These are phyloP conservation scores for Osmoderma eremita DNA, from an alignment of 2,888 invertebrate genomes.

Conservation along the genomic window DNA sequence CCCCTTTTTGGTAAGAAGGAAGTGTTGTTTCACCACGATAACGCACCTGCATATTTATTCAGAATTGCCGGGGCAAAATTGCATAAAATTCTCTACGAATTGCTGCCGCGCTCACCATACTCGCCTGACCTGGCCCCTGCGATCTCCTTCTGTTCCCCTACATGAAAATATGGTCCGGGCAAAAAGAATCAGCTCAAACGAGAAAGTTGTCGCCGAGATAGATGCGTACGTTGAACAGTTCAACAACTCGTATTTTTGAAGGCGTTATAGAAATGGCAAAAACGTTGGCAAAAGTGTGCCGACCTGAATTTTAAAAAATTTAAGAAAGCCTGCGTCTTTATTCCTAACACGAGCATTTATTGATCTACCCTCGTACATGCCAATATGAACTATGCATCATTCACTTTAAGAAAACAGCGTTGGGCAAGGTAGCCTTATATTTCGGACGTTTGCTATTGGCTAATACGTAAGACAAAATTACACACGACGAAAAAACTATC, in stretches of 20 bases:
- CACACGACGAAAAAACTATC: too few relatives aligned
- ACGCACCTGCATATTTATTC: conserved; percentile 26
- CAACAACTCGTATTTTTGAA: conserved; percentile 17
- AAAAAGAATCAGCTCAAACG: conserved; percentile 22
- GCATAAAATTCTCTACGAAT: conserved; percentile 35
- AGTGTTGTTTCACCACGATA: conserved; percentile 34
- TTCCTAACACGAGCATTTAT: too few relatives aligned
- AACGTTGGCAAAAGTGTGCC: conserved; percentile 27
- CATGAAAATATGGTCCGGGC: conserved; percentile 25
- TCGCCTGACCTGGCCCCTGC: conserved; percentile 47
- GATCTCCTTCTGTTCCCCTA: conserved; percentile 38
- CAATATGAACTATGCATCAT: too few relatives aligned
- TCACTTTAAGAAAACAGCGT: too few relatives aligned
- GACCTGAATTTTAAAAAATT: conserved; percentile 17
- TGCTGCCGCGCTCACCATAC: conserved; percentile 45
- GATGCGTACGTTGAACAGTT: conserved; percentile 18
- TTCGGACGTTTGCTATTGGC: too few relatives aligned
- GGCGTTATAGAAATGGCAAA: conserved; percentile 15
- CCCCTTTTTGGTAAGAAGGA: conserved; percentile 41
- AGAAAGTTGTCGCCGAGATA: conserved; percentile 11
- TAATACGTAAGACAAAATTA: too few relatives aligned
- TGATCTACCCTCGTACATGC: too few relatives aligned
- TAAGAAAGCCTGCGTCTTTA: conserved; percentile 7
- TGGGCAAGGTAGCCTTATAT: too few relatives aligned
- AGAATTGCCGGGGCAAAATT: too few relatives aligned